Conservation (phyloP, 2,113 vertebrate species). For the Anoura caudifer region DNA sequence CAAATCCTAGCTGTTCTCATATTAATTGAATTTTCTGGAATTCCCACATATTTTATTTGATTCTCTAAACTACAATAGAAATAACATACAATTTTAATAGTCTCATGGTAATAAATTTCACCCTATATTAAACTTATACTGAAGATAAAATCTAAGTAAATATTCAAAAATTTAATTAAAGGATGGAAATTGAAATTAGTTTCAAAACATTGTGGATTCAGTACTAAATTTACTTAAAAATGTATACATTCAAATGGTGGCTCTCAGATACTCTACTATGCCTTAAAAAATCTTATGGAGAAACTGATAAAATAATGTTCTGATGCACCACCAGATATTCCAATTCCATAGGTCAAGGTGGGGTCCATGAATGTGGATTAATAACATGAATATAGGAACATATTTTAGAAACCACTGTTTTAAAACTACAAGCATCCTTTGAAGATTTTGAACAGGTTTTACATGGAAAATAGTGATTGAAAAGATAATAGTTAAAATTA, state of each 20-base stretch:
- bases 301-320: neutral
- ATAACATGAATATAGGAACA: neutral
- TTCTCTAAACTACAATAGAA: neutral
- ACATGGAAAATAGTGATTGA: neutral
- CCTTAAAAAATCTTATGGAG: neutral
- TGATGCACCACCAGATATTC: neutral
- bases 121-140: neutral
- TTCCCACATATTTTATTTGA: neutral
- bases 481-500: neutral
- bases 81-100: neutral
- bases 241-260: neutral
- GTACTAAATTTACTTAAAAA: neutral
- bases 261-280: neutral
- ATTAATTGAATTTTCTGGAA: neutral
- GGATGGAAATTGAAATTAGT: neutral
- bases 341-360: neutral
- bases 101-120: neutral
- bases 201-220: neutral
- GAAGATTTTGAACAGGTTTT: neutral
- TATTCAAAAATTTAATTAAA: neutral
- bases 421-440: neutral
- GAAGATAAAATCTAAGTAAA: neutral
- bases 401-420: neutral
- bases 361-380: rapidly evolving
- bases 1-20: neutral